Conservation (phyloP, 1,140 invertebrate genomes). For the Lordiphosa clarofinis region DNA sequence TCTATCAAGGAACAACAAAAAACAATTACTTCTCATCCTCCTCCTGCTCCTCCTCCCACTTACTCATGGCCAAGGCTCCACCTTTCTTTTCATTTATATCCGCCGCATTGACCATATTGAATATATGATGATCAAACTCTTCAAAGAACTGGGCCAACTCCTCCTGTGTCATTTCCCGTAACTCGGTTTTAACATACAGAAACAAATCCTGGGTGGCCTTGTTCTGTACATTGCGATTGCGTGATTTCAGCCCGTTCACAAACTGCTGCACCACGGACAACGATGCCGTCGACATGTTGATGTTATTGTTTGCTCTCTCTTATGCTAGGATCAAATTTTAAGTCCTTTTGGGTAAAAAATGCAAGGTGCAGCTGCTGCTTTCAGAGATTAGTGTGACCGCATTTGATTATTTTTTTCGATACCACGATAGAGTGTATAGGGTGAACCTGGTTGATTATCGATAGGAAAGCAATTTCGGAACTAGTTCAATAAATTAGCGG, state of each 20-base stretch:
- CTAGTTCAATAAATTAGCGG: no score
- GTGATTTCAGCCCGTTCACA: slow-evolving; percentile 92
- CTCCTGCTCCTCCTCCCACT: slow-evolving; percentile 38
- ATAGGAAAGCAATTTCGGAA: no score
- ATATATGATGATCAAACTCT: slow-evolving; percentile 97
- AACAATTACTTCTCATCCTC: neutral
- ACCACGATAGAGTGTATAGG: no score
- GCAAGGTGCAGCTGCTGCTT: no score
- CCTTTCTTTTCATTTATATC: slow-evolving; percentile 97
- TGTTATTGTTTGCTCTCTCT: neutral
- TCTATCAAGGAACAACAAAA: slow-evolving; percentile 82
- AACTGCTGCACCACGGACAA: slow-evolving; percentile 87
- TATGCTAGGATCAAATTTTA: slow-evolving; percentile 8
- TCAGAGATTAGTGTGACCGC: no score
- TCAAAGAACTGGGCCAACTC: slow-evolving; percentile 95
- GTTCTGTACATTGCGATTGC: slow-evolving; percentile 90
- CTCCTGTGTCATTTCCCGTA: slow-evolving; percentile 94
- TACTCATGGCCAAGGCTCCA: slow-evolving; percentile 95
- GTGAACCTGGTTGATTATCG: no score
- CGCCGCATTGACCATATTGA: slow-evolving; percentile 95
- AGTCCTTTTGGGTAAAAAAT: neutral
- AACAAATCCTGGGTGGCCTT: slow-evolving; percentile 93
- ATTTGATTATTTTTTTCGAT: no score
- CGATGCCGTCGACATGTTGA: slow-evolving; percentile 68
- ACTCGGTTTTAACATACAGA: slow-evolving; percentile 94